Conservation (phyloP, 2,113 vertebrate genomes). For the Martes martes region DNA sequence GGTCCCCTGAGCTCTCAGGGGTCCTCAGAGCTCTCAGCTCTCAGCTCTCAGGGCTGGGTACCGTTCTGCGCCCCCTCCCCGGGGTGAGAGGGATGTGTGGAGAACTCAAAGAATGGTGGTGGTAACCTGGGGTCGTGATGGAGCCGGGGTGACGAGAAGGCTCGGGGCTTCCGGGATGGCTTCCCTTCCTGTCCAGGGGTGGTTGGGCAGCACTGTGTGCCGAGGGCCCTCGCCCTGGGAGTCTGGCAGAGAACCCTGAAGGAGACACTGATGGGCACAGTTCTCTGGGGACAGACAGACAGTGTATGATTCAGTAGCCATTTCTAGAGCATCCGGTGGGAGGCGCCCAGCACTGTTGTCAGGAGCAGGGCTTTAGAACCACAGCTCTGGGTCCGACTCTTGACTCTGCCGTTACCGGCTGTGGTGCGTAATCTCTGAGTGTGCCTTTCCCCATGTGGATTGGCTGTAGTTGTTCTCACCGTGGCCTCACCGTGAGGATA, state of each 20-base stretch:
- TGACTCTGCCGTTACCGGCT: not conserved
- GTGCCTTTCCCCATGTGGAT: not conserved
- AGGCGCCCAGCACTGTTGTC: not conserved
- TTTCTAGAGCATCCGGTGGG: not conserved
- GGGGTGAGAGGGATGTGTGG: not conserved
- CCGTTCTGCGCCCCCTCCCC: not conserved
- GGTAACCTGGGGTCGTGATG: fast-evolving
- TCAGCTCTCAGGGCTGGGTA: not conserved
- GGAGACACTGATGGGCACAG: fast-evolving
- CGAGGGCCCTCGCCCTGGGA: not conserved
- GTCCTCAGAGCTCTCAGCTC: not conserved
- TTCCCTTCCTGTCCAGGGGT: too few species aligned
- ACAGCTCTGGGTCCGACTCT: not conserved
- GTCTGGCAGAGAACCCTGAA: not conserved
- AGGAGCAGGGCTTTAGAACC: not conserved
- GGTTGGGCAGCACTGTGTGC: too few species aligned
- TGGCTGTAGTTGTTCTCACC: not conserved
- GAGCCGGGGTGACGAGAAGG: not conserved
- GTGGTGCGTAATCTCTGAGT: fast-evolving
- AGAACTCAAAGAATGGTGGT: not conserved
- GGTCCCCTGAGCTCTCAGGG: not conserved
- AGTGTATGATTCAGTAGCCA: fast-evolving
- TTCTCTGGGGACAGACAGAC: not conserved
- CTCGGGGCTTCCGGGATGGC: fast-evolving
- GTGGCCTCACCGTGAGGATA: fast-evolving